Conservation (phyloP, 2,888 invertebrate species). For the Emmelina monodactyla region DNA sequence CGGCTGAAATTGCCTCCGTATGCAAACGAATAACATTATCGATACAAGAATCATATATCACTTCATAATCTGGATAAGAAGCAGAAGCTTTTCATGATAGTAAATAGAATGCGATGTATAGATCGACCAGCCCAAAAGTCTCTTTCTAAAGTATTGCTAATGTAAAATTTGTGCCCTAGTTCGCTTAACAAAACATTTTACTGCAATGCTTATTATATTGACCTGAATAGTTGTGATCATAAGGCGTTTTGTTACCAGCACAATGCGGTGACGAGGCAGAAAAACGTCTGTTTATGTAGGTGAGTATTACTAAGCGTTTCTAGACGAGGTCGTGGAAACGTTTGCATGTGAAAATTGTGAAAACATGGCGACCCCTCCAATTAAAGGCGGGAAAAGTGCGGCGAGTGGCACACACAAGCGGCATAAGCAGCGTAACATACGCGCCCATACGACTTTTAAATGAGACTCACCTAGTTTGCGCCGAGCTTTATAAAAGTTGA, state of each 20-base stretch:
- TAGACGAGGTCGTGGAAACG: conserved; percentile 7
- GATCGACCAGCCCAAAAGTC: no score
- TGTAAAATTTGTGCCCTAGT: background rate
- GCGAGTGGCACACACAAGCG: conserved; percentile 46
- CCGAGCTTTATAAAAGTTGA: conserved; percentile 29
- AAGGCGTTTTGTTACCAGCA: background rate
- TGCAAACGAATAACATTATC: conserved; percentile 1
- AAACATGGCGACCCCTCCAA: conserved; percentile 45
- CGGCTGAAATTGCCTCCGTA: background rate
- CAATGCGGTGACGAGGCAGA: background rate
- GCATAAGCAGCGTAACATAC: conserved; percentile 47
- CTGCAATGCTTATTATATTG: background rate
- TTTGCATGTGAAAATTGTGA: conserved; percentile 31
- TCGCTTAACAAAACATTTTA: background rate
- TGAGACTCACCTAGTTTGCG: conserved; percentile 22
- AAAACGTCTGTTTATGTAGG: background rate
- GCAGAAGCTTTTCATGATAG: background rate
- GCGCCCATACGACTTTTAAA: conserved; percentile 51
- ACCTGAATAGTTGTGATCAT: conserved; percentile 1
- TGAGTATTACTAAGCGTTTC: background rate
- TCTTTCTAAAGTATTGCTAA: background rate
- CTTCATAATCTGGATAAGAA: conserved; percentile 1
- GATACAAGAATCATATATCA: background rate
- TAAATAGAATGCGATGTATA: background rate
- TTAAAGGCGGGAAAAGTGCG: conserved; percentile 53